These are phyloP conservation scores for Scalopus aquaticus DNA, from an alignment of 2,113 vertebrate species.

Conservation along the genomic window DNA sequence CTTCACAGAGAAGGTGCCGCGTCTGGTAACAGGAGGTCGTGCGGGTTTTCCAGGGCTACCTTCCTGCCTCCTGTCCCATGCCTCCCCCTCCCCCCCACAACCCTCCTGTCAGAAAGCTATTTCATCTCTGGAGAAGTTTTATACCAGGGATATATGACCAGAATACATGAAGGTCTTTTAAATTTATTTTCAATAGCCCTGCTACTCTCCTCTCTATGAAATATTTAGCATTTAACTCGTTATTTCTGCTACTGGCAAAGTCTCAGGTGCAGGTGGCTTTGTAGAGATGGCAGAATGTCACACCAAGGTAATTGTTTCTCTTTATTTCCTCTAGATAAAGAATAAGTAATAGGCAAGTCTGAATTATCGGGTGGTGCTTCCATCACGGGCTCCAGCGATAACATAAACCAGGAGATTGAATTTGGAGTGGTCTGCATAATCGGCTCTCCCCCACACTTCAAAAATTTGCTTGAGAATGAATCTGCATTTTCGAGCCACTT, in stretches of 20 bases:
- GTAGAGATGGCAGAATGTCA: slow-evolving; percentile 68
- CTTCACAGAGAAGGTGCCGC: fast-evolving
- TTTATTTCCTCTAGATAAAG: slow-evolving; percentile 75
- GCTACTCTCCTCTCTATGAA: slow-evolving; percentile 69
- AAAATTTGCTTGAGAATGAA: slow-evolving; percentile 38
- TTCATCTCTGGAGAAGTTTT: slow-evolving; percentile 64
- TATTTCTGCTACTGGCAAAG: slow-evolving; percentile 77
- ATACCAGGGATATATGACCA: slow-evolving; percentile 61
- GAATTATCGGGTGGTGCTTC: slow-evolving; percentile 62
- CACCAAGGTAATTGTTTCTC: slow-evolving; percentile 78
- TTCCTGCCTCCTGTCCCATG: neutral
- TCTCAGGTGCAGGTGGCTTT: slow-evolving; percentile 64
- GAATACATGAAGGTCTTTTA: slow-evolving; percentile 74
- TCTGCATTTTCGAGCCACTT: neutral
- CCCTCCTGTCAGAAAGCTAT: slow-evolving; percentile 44
- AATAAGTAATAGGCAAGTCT: slow-evolving; percentile 72
- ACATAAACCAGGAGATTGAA: slow-evolving; percentile 68
- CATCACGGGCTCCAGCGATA: slow-evolving; percentile 36
- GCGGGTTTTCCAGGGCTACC: neutral
- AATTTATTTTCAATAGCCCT: slow-evolving; percentile 72
- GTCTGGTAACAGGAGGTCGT: fast-evolving
- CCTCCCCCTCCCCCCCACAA: neutral
- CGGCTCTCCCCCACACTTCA: neutral
- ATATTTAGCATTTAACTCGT: slow-evolving; percentile 79
- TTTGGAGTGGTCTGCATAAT: slow-evolving; percentile 66